Evolutionary conservation across 2,113 vertebrate genomes (phyloP), one percentile per base, ranked within the genome.

Genomic region (Ochotona curzoniae): DNA sequence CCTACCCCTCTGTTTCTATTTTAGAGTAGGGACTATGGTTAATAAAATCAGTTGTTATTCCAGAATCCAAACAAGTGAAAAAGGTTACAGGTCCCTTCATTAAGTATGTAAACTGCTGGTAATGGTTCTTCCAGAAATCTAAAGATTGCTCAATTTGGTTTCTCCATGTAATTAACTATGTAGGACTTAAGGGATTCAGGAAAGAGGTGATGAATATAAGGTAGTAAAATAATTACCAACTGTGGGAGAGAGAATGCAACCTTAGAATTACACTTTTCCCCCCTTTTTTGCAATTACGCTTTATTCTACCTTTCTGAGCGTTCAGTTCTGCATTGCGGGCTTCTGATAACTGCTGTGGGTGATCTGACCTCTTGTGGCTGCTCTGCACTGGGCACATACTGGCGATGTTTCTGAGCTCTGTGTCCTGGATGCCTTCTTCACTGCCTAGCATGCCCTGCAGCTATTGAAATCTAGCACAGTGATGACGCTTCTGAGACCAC

Each of bases 361-460:
- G 5, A 32, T 3, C 8, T 73, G 73, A 51, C 20, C 20, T 83
- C 25, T n/a, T 4, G 0, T 6, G 0, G n/a, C 3, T 23, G 1
- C 8, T 0, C 2, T 32, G 23, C 28, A 3, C 1, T n/a, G 12
- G 63, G 64, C 25, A 2, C 32, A 8, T 4, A 0, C 0, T 35
- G 44, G 18, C 7, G 54, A 9, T 20, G n/a, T 13, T 71, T 17
- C 10, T 84, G 12, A 25, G 6, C 20, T 82, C 26, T 30, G 7
- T 23, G 2, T 0, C 7, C 21, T 38, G 26, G 7, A 0, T 51
- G 32, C 8, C 17, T 32, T 83, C 35, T 66, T 8, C 18, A 9
- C 8, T 75, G 44, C 26, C 8, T 28, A 15, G 38, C 38, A 44
- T 5, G 6, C 0, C 35, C 51, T 17, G 13, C 5, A 35, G 8